Evolutionary conservation across 2,888 invertebrate genomes (phyloP).

Genomic region (Ectemnius lituratus): DNA sequence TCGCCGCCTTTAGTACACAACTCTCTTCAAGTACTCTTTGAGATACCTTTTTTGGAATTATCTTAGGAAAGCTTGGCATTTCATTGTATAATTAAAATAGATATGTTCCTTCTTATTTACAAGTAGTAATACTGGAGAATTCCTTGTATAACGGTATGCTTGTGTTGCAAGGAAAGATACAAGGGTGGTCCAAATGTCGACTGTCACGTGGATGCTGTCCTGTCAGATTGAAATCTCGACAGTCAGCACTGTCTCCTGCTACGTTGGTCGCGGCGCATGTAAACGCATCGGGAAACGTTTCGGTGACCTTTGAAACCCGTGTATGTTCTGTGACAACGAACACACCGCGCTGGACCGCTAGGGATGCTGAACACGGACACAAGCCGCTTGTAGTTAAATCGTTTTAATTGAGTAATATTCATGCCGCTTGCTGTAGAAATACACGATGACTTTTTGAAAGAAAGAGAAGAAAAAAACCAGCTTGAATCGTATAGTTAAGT

Average conservation of each 20-base stretch:
- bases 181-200: background rate
- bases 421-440: background rate
- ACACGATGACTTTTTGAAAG: background rate
- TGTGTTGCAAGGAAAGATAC: background rate
- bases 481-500: constrained; percentile 15
- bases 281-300: background rate
- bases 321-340: background rate
- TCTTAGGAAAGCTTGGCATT: no score
- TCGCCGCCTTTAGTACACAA: no score
- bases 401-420: constrained; percentile 28
- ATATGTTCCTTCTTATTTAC: no score
- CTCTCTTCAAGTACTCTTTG: no score
- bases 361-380: background rate
- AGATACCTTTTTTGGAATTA: no score
- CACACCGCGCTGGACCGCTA: background rate
- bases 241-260: no score
- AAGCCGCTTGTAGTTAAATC: constrained; percentile 7
- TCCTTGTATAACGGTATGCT: background rate
- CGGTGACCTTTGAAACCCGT: constrained; percentile 6
- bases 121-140: background rate
- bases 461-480: background rate
- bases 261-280: no score
- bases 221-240: constrained; percentile 12
- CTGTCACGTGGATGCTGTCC: background rate
- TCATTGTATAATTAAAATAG: background rate